Conservation (phyloP, 1,140 invertebrate species). For the Proctacanthus coquilletti region DNA sequence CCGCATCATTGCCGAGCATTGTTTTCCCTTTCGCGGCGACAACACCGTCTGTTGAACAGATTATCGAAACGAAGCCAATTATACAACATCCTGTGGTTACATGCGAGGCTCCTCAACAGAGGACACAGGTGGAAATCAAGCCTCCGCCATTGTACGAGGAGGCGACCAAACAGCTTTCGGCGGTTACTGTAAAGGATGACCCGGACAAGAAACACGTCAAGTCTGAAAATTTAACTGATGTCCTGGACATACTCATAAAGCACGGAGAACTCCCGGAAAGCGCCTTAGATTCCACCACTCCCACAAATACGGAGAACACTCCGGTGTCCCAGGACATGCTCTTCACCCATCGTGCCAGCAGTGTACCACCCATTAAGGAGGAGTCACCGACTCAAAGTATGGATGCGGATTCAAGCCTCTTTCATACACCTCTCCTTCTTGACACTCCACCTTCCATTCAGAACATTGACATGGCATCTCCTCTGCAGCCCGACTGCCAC, state of each 20-base stretch:
- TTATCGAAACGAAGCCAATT: conserved; percentile 19
- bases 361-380: too few species aligned
- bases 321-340: neutral
- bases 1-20: conserved; percentile 24
- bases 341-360: conserved; percentile 6
- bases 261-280: conserved; percentile 83
- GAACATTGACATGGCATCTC: conserved; percentile 25
- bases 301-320: conserved; percentile 13
- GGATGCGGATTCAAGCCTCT: too few species aligned
- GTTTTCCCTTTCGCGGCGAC: conserved; percentile 20
- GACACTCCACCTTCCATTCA: conserved; percentile 14
- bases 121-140: conserved; percentile 31
- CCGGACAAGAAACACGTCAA: conserved; percentile 43
- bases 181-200: conserved; percentile 5
- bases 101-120: conserved; percentile 14
- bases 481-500: conserved; percentile 13
- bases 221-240: conserved; percentile 83
- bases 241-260: conserved; percentile 87
- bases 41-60: conserved; percentile 9
- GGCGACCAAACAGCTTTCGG: conserved; percentile 42
- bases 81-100: conserved; percentile 12
- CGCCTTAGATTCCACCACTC: conserved; percentile 58
- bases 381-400: too few species aligned
- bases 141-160: conserved; percentile 51
- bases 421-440: too few species aligned